phyloP scores from a whole-genome alignment of 2,113 vertebrate species.

The Danio rerio region GRCz12tu NC_133196.1:37623001-37623500 shows the following conservation, averaged over 20 bases:
- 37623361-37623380: slow-evolving; percentile 23
- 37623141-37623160: slow-evolving; percentile 39
- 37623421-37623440: slow-evolving; percentile 75
- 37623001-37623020: background rate
- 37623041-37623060: background rate
- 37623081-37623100: background rate
- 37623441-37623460: slow-evolving; percentile 89
- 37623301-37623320: slow-evolving; percentile 27
- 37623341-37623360: slow-evolving; percentile 16
- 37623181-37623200: no score
- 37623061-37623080: background rate
- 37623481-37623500: slow-evolving; percentile 78
- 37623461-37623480: slow-evolving; percentile 78
- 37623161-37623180: background rate
- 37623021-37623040: background rate
- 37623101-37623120: background rate
- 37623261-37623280: slow-evolving; percentile 7
- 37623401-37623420: slow-evolving; percentile 17
- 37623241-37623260: no score
- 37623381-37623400: background rate
- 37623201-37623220: no score
- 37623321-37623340: slow-evolving; percentile 20
- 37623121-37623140: slow-evolving; percentile 12
- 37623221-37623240: no score
- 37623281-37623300: background rate